phyloP scores from a whole-genome alignment of 2,888 invertebrate genomes.

The Bursaphelenchus okinawaensis region DNA sequence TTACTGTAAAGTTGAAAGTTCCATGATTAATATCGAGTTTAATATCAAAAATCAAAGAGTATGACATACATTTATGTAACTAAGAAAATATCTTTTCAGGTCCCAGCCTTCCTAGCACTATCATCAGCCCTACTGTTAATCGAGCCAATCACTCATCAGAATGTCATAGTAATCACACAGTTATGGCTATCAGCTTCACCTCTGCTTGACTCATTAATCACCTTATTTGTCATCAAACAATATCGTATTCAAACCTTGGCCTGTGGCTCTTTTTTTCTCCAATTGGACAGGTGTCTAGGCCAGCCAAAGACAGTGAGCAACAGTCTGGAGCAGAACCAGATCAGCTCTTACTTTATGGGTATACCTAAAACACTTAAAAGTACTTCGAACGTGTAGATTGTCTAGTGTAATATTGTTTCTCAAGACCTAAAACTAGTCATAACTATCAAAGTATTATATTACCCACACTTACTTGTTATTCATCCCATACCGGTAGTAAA shows the following conservation, averaged over 20 bases:
- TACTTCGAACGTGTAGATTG: not conserved
- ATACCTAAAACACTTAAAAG: not conserved
- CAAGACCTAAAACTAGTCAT: too few species aligned
- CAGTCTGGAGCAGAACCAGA: slow-evolving; percentile 2
- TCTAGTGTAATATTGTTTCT: too few species aligned
- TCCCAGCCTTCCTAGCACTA: slow-evolving; percentile 44
- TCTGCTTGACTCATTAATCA: slow-evolving; percentile 41
- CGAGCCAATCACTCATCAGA: slow-evolving; percentile 37
- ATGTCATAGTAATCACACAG: slow-evolving; percentile 40
- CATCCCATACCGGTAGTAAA: too few species aligned
- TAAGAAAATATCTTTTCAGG: slow-evolving; percentile 26
- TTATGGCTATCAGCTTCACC: slow-evolving; percentile 44
- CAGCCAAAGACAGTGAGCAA: not conserved
- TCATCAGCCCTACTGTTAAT: slow-evolving; percentile 39
- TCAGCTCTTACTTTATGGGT: slow-evolving; percentile 4
- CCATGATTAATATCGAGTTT: not conserved
- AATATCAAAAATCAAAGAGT: not conserved
- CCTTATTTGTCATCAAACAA: slow-evolving; percentile 45
- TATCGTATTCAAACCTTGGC: slow-evolving; percentile 34
- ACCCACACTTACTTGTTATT: too few species aligned
- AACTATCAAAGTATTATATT: too few species aligned
- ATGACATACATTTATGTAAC: not conserved
- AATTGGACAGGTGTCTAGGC: slow-evolving; percentile 13
- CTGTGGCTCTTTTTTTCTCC: slow-evolving; percentile 8
- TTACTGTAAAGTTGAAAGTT: not conserved